Conservation (phyloP, 2,797 vertebrate genomes). For the Pangasius djambal region DNA sequence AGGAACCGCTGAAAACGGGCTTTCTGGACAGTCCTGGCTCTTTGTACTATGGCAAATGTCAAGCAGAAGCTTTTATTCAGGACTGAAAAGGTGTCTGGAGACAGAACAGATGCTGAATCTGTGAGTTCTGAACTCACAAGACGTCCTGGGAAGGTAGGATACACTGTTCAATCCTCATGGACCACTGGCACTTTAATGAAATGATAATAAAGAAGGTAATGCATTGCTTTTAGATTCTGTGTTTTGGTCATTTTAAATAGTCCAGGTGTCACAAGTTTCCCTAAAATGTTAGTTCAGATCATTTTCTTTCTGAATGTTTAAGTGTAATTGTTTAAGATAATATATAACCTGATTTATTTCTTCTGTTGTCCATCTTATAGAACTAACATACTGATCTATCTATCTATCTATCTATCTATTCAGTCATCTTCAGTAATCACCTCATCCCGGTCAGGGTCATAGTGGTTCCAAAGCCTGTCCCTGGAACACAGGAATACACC, state of each 20-base stretch:
- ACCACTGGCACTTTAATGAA: background rate
- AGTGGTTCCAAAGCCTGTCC: background rate
- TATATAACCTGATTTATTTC: background rate
- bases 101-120: conserved; percentile 50
- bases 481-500: background rate
- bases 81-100: conserved; percentile 8
- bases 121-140: conserved; percentile 64
- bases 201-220: background rate
- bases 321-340: background rate
- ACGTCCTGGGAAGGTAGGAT: conserved; percentile 61
- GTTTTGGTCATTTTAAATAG: background rate
- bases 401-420: background rate
- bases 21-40: background rate
- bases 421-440: background rate
- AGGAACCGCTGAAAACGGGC: background rate
- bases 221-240: background rate
- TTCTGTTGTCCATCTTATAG: background rate
- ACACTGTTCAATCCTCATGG: background rate
- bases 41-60: conserved; percentile 35
- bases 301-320: background rate
- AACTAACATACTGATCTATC: background rate
- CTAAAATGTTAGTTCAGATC: background rate
- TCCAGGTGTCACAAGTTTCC: background rate
- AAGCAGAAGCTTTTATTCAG: conserved; percentile 35
- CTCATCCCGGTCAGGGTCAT: background rate